Percentiles rank a stretch among this genome's conserved stretches.
These are phyloP conservation scores for Chaenodraco wilsoni DNA, from an alignment of 2,797 vertebrate species.

Conservation along the genomic window DNA sequence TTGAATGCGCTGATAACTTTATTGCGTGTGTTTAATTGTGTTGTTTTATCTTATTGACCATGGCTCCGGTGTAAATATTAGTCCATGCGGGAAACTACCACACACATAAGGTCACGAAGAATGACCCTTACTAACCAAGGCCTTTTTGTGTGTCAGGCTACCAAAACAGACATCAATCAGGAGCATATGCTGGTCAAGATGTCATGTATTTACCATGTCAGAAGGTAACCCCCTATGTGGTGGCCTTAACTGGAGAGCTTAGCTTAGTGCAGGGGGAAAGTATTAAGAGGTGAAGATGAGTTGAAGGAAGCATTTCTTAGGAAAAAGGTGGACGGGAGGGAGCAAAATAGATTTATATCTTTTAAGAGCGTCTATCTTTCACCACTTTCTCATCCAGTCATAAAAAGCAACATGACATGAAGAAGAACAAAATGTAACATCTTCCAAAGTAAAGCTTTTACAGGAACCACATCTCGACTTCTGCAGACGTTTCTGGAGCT, in stretches of 20 bases:
- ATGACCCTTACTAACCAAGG: constrained; percentile 26
- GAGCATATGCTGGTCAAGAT: constrained; percentile 32
- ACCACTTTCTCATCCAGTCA: neutral
- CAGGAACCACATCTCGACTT: constrained; percentile 13
- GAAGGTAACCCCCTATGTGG: neutral
- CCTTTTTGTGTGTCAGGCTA: constrained; percentile 43
- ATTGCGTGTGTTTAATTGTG: neutral
- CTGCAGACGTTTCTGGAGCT: constrained; percentile 18
- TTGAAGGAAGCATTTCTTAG: neutral
- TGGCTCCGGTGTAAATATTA: neutral
- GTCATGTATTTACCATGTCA: constrained; percentile 49
- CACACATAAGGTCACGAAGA: constrained; percentile 25
- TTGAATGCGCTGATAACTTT: neutral
- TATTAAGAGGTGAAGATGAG: constrained; percentile 15
- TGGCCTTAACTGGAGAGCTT: constrained; percentile 15
- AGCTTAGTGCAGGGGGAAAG: constrained; percentile 18
- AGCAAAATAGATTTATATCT: constrained; percentile 12
- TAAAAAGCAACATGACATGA: constrained; percentile 15
- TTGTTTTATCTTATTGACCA: neutral
- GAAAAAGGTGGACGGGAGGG: neutral
- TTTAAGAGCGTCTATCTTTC: constrained; percentile 12
- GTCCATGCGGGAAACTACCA: neutral
- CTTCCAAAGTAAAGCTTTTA: neutral
- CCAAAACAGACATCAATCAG: constrained; percentile 54
- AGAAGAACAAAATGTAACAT: constrained; percentile 20